phyloP scores from a whole-genome alignment of 2,888 invertebrate genomes.

The Amblyjoppa fuscipennis region DNA sequence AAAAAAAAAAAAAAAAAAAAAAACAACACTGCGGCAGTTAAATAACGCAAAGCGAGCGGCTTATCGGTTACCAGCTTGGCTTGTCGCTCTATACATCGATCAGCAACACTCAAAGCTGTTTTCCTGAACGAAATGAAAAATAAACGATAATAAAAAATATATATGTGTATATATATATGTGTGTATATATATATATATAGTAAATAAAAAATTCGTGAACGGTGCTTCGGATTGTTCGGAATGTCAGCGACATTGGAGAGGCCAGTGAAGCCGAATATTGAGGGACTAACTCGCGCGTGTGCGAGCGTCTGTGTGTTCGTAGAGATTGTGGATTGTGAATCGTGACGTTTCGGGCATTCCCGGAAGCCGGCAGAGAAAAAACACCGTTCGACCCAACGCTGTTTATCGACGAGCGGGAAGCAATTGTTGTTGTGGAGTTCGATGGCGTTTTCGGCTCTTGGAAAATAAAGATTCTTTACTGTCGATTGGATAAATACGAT shows the following conservation, averaged over 20 bases:
- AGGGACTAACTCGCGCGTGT: neutral
- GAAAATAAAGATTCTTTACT: neutral
- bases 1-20: neutral
- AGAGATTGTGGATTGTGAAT: too few species aligned
- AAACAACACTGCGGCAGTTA: neutral
- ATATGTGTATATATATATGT: too few species aligned
- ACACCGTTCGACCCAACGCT: neutral
- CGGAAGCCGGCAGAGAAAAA: neutral
- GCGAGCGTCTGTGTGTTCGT: too few species aligned
- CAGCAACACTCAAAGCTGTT: neutral
- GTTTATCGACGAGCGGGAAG: neutral
- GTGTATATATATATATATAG: neutral
- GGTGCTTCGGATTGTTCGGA: neutral
- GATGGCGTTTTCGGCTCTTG: neutral
- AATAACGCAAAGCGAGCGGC: neutral
- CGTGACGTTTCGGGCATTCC: conserved; percentile 4
- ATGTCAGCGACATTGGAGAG: neutral
- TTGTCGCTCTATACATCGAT: neutral
- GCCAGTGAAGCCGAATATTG: neutral
- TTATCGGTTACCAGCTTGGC: neutral
- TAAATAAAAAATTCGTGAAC: neutral
- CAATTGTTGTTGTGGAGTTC: neutral
- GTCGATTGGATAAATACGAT: too few species aligned
- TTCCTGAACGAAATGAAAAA: neutral
- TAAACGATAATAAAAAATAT: neutral